Percentiles rank a stretch among this genome's conserved stretches.
Evolutionary conservation across 1,140 invertebrate genomes (phyloP).

Genomic region (Aphelenchoides besseyi): DNA sequence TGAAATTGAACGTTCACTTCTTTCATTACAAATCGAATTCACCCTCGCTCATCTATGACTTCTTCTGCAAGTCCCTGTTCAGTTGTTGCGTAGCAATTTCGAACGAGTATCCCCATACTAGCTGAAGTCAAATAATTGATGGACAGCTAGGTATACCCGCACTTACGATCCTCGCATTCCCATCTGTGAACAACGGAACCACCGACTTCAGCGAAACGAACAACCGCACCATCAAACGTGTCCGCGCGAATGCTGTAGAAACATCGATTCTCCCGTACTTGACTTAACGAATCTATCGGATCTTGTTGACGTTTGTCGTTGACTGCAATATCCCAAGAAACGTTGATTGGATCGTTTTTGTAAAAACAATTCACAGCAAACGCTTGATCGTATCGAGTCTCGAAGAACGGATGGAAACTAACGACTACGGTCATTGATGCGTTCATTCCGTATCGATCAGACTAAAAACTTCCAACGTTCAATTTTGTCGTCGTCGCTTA

Average conservation of each 20-base stretch:
- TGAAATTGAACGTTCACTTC: constrained; percentile 27
- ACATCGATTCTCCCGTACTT: constrained; percentile 34
- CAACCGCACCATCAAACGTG: constrained; percentile 37
- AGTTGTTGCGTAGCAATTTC: not conserved
- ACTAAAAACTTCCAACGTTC: constrained; percentile 22
- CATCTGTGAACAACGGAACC: constrained; percentile 44
- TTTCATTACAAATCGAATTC: constrained; percentile 26
- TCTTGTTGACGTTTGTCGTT: constrained; percentile 15
- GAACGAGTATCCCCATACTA: not conserved
- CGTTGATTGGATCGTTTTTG: constrained; percentile 21
- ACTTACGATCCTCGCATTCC: constrained; percentile 48
- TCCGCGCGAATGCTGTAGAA: constrained; percentile 36
- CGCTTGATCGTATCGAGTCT: constrained; percentile 38
- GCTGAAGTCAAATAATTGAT: constrained; percentile 38
- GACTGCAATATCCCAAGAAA: constrained; percentile 29
- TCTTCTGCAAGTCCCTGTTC: not conserved
- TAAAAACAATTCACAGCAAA: constrained; percentile 43
- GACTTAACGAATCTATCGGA: constrained; percentile 29
- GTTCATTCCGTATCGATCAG: constrained; percentile 33
- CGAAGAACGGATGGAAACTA: constrained; percentile 39
- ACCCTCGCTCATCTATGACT: constrained; percentile 25
- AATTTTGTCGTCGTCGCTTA: too few species aligned
- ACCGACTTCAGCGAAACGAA: constrained; percentile 34
- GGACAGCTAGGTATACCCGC: constrained; percentile 41
- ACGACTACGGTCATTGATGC: constrained; percentile 35